Percentiles rank a stretch among this genome's conserved stretches.
Evolutionary conservation across 2,113 vertebrate genomes (phyloP).

Genomic region (Tapirus terrestris): DNA sequence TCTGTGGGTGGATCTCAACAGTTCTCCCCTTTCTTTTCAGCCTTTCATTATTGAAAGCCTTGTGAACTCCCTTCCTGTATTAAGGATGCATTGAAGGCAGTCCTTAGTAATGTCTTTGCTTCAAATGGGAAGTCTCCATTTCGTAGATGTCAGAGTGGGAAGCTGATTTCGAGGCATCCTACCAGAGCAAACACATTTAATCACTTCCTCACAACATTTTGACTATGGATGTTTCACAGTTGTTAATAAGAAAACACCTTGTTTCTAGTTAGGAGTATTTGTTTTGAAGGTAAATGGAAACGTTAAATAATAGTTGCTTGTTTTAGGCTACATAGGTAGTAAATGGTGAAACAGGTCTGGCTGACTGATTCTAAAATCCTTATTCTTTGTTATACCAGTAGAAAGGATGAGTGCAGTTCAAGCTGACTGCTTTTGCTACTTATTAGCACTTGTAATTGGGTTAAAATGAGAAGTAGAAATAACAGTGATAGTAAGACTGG

Average conservation of each 20-base stretch:
- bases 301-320: background rate
- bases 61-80: background rate
- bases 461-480: constrained; percentile 30
- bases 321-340: background rate
- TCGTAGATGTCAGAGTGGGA: background rate
- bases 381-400: background rate
- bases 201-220: background rate
- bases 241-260: background rate
- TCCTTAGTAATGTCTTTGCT: background rate
- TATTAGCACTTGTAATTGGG: background rate
- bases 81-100: background rate
- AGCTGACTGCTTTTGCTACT: background rate
- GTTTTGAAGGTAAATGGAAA: constrained; percentile 43
- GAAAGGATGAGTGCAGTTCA: background rate
- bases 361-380: background rate
- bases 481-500: background rate
- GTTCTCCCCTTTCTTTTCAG: background rate
- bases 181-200: background rate
- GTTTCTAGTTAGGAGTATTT: background rate
- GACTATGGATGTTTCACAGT: background rate
- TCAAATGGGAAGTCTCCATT: background rate
- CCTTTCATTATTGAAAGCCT: background rate
- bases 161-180: background rate
- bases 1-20: background rate
- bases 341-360: background rate